phyloP scores from a whole-genome alignment of 2,113 vertebrate genomes.

The Brachyhypopomus occidentalis region DNA sequence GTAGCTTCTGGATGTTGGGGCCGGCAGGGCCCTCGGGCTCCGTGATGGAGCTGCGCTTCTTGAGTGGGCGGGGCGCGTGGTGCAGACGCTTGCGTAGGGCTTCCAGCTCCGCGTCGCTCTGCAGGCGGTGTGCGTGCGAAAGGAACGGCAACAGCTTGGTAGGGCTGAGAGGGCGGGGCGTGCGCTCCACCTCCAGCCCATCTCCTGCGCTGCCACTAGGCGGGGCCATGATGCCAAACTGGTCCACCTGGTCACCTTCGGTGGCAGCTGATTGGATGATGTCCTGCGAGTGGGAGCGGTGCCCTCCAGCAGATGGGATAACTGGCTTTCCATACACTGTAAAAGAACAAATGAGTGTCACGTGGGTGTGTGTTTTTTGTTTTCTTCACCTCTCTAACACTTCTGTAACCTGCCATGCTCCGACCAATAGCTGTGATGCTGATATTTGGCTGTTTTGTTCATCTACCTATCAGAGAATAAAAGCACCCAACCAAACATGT shows the following conservation, averaged over 20 bases:
- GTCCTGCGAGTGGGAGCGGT: slow-evolving; percentile 62
- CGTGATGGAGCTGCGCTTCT: slow-evolving; percentile 93
- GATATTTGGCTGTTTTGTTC: too few species aligned
- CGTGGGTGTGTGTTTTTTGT: neutral
- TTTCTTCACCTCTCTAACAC: too few species aligned
- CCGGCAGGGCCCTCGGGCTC: slow-evolving; percentile 91
- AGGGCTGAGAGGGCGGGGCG: slow-evolving; percentile 90
- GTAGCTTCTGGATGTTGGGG: slow-evolving; percentile 92
- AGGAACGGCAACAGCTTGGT: slow-evolving; percentile 94
- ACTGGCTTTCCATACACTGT: slow-evolving; percentile 91
- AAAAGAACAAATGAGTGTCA: neutral
- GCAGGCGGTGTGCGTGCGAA: slow-evolving; percentile 85
- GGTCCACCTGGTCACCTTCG: slow-evolving; percentile 64
- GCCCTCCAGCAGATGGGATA: slow-evolving; percentile 70
- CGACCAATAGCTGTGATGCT: too few species aligned
- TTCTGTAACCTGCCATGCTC: too few species aligned
- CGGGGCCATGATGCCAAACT: slow-evolving; percentile 53
- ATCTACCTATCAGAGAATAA: too few species aligned
- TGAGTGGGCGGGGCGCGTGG: slow-evolving; percentile 87
- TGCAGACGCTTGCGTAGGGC: slow-evolving; percentile 85
- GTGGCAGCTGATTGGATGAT: slow-evolving; percentile 62
- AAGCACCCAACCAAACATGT: too few species aligned
- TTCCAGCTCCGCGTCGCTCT: slow-evolving; percentile 87
- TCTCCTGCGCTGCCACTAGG: slow-evolving; percentile 52
- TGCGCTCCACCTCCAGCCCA: slow-evolving; percentile 74